Evolutionary conservation across 2,888 invertebrate genomes (phyloP).

Genomic region (Mythimna loreyi): DNA sequence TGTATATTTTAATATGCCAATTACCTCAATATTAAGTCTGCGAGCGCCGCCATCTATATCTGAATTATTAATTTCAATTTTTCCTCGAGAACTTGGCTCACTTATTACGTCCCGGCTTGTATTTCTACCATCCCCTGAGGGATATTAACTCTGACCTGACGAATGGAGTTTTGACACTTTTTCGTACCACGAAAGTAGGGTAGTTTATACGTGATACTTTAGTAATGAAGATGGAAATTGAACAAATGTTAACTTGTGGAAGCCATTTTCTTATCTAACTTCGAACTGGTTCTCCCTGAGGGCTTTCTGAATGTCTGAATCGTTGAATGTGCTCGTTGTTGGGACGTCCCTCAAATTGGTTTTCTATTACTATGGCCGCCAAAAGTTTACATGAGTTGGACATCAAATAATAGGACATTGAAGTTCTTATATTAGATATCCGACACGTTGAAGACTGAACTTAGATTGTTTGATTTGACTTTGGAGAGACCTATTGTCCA

Average conservation of each 20-base stretch:
- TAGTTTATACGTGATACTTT: slow-evolving; percentile 62
- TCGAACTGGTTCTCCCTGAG: slow-evolving; percentile 28
- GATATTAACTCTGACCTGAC: slow-evolving; percentile 67
- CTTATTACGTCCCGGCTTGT: slow-evolving; percentile 66
- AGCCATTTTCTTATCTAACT: slow-evolving; percentile 53
- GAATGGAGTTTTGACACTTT: slow-evolving; percentile 69
- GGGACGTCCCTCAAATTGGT: slow-evolving; percentile 14
- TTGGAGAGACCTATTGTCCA: too few species aligned
- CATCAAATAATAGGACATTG: not conserved
- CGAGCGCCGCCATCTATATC: slow-evolving; percentile 59
- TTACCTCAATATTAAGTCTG: slow-evolving; percentile 62
- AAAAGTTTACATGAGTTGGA: not conserved
- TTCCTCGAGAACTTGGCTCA: slow-evolving; percentile 71
- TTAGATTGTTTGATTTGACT: too few species aligned
- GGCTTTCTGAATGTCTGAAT: slow-evolving; percentile 11
- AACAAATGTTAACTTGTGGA: slow-evolving; percentile 56
- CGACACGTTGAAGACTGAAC: too few species aligned
- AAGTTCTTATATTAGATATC: too few species aligned
- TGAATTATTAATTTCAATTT: slow-evolving; percentile 80
- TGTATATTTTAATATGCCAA: slow-evolving; percentile 65
- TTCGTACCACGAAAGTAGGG: slow-evolving; percentile 59
- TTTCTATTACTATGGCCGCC: slow-evolving; percentile 10
- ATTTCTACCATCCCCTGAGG: slow-evolving; percentile 58
- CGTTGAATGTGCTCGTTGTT: slow-evolving; percentile 16
- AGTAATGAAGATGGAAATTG: slow-evolving; percentile 66